Percentiles rank a stretch among this genome's conserved stretches.
These are phyloP conservation scores for Aphelocoma coerulescens DNA, from an alignment of 2,113 vertebrate species.

Conservation along the genomic window DNA sequence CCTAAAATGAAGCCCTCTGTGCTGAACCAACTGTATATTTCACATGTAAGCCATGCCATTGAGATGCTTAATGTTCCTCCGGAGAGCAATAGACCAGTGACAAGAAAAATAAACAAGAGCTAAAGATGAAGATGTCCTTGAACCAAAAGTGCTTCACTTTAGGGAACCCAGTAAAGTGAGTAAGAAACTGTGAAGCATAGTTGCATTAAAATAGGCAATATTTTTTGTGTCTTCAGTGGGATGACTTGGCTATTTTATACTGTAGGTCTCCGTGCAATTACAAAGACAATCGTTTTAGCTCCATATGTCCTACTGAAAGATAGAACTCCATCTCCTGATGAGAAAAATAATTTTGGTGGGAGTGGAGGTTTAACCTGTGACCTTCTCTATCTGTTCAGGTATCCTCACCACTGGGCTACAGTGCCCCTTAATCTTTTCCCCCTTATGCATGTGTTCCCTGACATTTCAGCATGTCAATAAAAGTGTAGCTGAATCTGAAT, in stretches of 20 bases:
- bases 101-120: constrained; percentile 69
- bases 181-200: constrained; percentile 26
- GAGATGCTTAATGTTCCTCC: constrained; percentile 57
- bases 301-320: background rate
- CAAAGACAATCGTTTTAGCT: background rate
- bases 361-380: background rate
- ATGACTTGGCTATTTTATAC: background rate
- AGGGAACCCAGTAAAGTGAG: constrained; percentile 42
- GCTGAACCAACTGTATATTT: constrained; percentile 57
- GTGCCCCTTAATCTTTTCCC: background rate
- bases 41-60: constrained; percentile 26
- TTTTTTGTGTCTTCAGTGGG: constrained; percentile 12
- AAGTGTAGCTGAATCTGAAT: background rate
- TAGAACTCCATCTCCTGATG: background rate
- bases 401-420: background rate
- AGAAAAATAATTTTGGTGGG: background rate
- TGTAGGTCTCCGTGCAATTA: background rate
- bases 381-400: background rate
- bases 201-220: constrained; percentile 27
- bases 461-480: background rate
- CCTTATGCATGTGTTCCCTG: background rate
- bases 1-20: constrained; percentile 56
- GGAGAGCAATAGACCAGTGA: constrained; percentile 61
- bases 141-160: constrained; percentile 54
- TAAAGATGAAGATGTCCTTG: constrained; percentile 65